Evolutionary conservation across 1,140 invertebrate genomes (phyloP), one percentile per base, ranked within the genome.

Genomic region (Magallana ariakensis): DNA sequence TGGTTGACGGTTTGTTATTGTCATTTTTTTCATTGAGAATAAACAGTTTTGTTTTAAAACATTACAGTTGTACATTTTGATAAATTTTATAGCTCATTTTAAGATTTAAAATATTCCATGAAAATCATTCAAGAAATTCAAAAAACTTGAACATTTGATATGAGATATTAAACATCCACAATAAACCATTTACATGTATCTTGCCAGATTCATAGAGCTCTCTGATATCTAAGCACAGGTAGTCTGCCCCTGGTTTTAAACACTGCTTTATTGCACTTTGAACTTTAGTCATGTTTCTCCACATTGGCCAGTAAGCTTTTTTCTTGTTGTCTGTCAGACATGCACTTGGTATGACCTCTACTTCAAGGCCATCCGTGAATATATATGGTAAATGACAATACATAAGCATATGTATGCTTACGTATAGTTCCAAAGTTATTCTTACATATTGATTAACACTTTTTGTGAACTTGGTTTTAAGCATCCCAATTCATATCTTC

Each of bases 201-300:
- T 58, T 57, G 56, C 81, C 81, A 83, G 54, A 57, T 83, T 83
- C 81, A 83, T 83, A 82, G 26, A 83, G 22, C 16, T 57, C 81
- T 57, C 81, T 26, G 19, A 83, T 57, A 15, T 53, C 22, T 56
- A 56, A 46, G 22, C 54, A 83, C 81, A 57, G 26, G 10, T 13
- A 83, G 26, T 26, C 26, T 22, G 19, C 4, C 15, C 11, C 46
- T 15, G 81, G 81, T 22, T 83, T 55, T n/a, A 57, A 22, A 7
- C 19, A 57, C 22, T 26, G 57, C 19, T 56, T 55, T 13, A 58
- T 55, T 13, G 57, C 57, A 26, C 33, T 75, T 33, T 75, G 66
- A 10, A 75, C 19, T 16, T 75, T 83, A n/a, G 81, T 56, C 56
- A 19, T 15, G 22, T 83, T 83, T 55, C 19, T 55, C 81, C 54